phyloP scores from a whole-genome alignment of 2,888 invertebrate genomes.

The Patella pellucida region DNA sequence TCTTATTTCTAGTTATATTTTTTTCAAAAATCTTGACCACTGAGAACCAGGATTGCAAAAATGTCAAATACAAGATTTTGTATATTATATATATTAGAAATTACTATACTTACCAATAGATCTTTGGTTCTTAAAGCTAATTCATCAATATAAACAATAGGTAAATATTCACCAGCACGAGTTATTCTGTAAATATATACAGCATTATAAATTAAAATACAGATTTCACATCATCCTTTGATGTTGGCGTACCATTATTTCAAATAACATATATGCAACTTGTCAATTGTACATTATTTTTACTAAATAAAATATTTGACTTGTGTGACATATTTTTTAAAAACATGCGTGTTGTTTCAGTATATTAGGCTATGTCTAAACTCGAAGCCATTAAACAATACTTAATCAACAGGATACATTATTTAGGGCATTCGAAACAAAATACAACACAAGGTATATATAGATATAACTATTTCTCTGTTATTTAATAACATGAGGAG shows the following conservation, averaged over 20 bases:
- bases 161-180: constrained; percentile 75
- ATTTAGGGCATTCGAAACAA: neutral
- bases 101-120: constrained; percentile 73
- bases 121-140: constrained; percentile 85
- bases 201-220: constrained; percentile 13
- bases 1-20: too few species aligned
- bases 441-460: neutral
- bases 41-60: neutral
- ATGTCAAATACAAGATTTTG: neutral
- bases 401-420: neutral
- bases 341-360: too few species aligned
- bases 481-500: too few species aligned
- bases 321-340: too few species aligned
- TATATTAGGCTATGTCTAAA: too few species aligned
- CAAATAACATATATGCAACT: too few species aligned
- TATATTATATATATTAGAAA: too few species aligned
- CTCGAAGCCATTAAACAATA: neutral
- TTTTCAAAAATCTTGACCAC: too few species aligned
- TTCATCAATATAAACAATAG: constrained; percentile 86
- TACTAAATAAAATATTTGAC: too few species aligned
- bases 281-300: too few species aligned
- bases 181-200: constrained; percentile 38
- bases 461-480: too few species aligned
- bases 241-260: too few species aligned
- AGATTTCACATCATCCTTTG: neutral